Conservation (phyloP, 2,888 invertebrate species). For the Volucella zonaria region DNA sequence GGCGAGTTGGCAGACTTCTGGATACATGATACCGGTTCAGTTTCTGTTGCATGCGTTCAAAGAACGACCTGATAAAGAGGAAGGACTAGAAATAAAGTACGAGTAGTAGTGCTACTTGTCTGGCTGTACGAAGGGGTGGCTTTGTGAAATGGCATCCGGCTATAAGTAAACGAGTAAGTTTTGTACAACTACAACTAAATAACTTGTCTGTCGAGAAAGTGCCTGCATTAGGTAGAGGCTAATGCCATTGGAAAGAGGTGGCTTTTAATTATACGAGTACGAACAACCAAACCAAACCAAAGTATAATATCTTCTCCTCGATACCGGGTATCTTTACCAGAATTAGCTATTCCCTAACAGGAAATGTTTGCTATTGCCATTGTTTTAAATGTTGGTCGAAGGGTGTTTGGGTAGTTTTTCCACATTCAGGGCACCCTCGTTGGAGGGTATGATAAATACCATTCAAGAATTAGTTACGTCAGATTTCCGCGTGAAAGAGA, state of each 20-base stretch:
- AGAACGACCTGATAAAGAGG: neutral
- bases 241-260: slow-evolving; percentile 35
- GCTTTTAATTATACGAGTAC: slow-evolving; percentile 43
- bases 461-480: no score
- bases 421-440: no score
- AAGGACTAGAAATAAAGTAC: neutral
- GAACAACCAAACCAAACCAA: slow-evolving; percentile 19
- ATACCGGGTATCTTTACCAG: slow-evolving; percentile 17
- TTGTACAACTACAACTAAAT: slow-evolving; percentile 40
- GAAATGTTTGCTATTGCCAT: slow-evolving; percentile 29
- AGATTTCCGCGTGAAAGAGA: no score
- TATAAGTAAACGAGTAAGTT: slow-evolving; percentile 47
- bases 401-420: neutral
- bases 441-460: no score
- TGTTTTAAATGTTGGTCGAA: neutral
- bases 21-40: neutral
- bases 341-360: neutral
- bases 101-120: slow-evolving; percentile 11
- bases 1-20: slow-evolving; percentile 39
- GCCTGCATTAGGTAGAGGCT: slow-evolving; percentile 42
- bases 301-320: slow-evolving; percentile 17
- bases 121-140: neutral
- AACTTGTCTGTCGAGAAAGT: slow-evolving; percentile 28
- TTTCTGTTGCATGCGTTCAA: slow-evolving; percentile 27
- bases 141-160: slow-evolving; percentile 17